These are phyloP conservation scores for Aphidius colemani DNA, from an alignment of 2,888 invertebrate species.

Conservation along the genomic window DNA sequence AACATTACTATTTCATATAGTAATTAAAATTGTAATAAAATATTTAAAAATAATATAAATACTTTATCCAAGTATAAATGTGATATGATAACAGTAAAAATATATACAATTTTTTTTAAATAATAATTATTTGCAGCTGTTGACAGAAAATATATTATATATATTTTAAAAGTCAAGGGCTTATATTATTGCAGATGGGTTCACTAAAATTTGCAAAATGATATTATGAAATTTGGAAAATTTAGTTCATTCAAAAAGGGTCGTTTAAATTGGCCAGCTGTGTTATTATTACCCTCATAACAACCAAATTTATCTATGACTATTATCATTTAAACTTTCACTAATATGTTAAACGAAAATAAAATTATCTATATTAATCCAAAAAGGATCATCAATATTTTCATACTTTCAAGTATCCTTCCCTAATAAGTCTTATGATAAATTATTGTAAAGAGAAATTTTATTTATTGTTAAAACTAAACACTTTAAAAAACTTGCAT, in stretches of 20 bases:
- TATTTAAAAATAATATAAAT: background rate
- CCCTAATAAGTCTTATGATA: too few species aligned
- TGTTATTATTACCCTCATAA: slow-evolving; percentile 13
- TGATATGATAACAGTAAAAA: too few species aligned
- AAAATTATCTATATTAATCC: too few species aligned
- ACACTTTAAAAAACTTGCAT: too few species aligned
- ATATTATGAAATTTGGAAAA: slow-evolving; percentile 27
- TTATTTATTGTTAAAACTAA: too few species aligned
- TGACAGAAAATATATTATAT: background rate
- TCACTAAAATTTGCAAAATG: slow-evolving; percentile 28
- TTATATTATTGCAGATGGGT: background rate
- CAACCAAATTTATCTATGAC: background rate
- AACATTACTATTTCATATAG: background rate
- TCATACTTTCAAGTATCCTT: too few species aligned
- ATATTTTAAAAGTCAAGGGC: slow-evolving; percentile 4
- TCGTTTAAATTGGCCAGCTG: slow-evolving; percentile 38
- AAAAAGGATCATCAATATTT: too few species aligned
- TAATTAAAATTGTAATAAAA: background rate
- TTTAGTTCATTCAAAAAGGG: slow-evolving; percentile 12
- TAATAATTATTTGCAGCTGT: slow-evolving; percentile 3
- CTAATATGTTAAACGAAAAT: too few species aligned
- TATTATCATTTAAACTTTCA: too few species aligned
- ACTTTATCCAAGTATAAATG: too few species aligned
- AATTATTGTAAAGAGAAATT: too few species aligned
- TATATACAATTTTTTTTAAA: too few species aligned